Conservation (phyloP, 2,888 invertebrate species). For the Tipula vernalis region DNA sequence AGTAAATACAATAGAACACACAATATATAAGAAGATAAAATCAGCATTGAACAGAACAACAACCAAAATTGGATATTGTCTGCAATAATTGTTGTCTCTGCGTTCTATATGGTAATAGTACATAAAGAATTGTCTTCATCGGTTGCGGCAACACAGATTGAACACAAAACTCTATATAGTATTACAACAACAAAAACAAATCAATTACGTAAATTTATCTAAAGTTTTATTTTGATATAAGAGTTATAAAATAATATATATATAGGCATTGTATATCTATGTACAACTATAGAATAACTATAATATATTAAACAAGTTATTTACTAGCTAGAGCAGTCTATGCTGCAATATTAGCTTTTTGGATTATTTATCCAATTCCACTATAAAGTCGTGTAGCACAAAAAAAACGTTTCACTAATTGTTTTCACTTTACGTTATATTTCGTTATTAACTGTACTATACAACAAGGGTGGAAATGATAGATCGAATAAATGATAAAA, state of each 20-base stretch:
- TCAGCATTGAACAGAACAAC: not conserved
- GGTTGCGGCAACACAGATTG: not conserved
- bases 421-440: not conserved
- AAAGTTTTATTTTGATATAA: not conserved
- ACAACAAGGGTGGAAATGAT: not conserved
- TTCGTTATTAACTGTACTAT: not conserved
- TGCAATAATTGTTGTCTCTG: not conserved
- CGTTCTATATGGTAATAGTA: not conserved
- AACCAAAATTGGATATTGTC: not conserved
- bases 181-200: not conserved
- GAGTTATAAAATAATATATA: not conserved
- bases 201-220: not conserved
- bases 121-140: not conserved
- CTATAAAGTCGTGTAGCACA: not conserved
- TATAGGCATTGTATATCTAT: not conserved
- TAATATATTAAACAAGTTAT: not conserved
- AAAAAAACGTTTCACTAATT: not conserved
- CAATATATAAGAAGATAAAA: not conserved
- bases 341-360: not conserved
- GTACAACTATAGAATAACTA: not conserved
- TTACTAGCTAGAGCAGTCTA: not conserved
- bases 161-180: not conserved
- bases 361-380: not conserved
- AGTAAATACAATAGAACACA: not conserved
- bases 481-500: not conserved